Evolutionary conservation across 2,797 vertebrate species (phyloP).

Genomic region (Vireo griseus): DNA sequence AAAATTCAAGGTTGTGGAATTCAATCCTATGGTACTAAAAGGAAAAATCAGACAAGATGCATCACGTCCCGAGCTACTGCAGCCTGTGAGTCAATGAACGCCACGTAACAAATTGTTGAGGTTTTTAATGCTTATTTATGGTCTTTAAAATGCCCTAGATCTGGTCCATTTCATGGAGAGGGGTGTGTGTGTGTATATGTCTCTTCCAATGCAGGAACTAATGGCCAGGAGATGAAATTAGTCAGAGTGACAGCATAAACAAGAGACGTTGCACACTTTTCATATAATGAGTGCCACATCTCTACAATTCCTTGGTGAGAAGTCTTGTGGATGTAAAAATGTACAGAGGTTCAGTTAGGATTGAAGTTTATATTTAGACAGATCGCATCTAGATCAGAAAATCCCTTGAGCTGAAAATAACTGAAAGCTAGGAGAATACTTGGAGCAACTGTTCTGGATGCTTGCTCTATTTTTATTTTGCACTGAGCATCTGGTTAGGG

Average conservation of each 20-base stretch:
- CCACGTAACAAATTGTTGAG: fast-evolving
- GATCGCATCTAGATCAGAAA: background rate
- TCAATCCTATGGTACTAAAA: slow-evolving; percentile 90
- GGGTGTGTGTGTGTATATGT: fast-evolving
- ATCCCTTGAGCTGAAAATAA: background rate
- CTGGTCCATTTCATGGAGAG: background rate
- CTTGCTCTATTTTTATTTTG: background rate
- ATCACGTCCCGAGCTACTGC: slow-evolving; percentile 88
- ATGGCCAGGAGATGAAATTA: background rate
- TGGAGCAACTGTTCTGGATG: background rate
- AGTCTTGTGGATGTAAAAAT: background rate
- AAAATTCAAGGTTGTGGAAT: slow-evolving; percentile 90
- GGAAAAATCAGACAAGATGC: slow-evolving; percentile 92
- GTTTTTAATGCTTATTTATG: background rate
- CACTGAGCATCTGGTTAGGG: background rate
- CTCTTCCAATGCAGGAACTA: background rate
- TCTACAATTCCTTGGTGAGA: background rate
- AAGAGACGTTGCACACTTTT: background rate
- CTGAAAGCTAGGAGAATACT: background rate
- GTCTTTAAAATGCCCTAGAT: background rate
- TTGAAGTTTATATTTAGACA: background rate
- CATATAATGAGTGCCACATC: background rate
- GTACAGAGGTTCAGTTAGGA: background rate
- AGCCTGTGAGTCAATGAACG: slow-evolving; percentile 85
- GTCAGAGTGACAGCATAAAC: background rate